A percentile compares a stretch with the other conserved stretches of the same genome.
Evolutionary conservation across 2,113 vertebrate species (phyloP).

Genomic region (Solea senegalensis): DNA sequence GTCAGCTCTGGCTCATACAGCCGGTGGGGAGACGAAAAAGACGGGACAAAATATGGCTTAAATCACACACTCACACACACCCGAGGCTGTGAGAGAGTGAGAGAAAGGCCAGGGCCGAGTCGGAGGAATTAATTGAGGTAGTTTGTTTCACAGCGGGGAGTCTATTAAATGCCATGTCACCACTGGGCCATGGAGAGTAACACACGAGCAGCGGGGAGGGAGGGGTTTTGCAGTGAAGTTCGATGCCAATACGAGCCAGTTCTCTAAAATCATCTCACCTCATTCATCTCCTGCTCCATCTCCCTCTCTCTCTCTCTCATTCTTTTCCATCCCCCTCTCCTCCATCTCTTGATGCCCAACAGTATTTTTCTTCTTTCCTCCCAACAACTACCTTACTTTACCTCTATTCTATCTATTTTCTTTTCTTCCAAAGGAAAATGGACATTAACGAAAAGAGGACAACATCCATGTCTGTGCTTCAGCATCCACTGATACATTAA

Average conservation of each 20-base stretch:
- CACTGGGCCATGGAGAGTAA: slow-evolving; percentile 76
- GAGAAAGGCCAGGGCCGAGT: slow-evolving; percentile 77
- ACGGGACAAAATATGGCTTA: slow-evolving; percentile 50
- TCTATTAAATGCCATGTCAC: slow-evolving; percentile 86
- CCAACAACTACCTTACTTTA: neutral
- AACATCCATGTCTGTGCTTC: no score
- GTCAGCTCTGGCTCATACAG: slow-evolving; percentile 21
- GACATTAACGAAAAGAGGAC: no score
- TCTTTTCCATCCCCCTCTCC: neutral
- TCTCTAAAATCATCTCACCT: slow-evolving; percentile 54
- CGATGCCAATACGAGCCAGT: slow-evolving; percentile 29
- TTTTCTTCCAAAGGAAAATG: neutral
- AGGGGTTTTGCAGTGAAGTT: slow-evolving; percentile 24
- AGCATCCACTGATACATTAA: no score
- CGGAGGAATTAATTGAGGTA: slow-evolving; percentile 83
- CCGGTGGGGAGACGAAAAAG: slow-evolving; percentile 39
- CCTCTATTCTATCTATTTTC: neutral
- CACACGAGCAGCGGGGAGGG: slow-evolving; percentile 55
- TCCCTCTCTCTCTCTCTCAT: neutral
- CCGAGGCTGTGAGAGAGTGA: slow-evolving; percentile 57
- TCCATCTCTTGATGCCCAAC: neutral
- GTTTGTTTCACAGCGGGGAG: slow-evolving; percentile 83
- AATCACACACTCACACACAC: slow-evolving; percentile 65
- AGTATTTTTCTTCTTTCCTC: neutral
- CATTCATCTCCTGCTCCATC: slow-evolving; percentile 45